These are phyloP conservation scores for Drosophila cognata DNA, from an alignment of 2,888 invertebrate genomes.

Conservation along the genomic window DNA sequence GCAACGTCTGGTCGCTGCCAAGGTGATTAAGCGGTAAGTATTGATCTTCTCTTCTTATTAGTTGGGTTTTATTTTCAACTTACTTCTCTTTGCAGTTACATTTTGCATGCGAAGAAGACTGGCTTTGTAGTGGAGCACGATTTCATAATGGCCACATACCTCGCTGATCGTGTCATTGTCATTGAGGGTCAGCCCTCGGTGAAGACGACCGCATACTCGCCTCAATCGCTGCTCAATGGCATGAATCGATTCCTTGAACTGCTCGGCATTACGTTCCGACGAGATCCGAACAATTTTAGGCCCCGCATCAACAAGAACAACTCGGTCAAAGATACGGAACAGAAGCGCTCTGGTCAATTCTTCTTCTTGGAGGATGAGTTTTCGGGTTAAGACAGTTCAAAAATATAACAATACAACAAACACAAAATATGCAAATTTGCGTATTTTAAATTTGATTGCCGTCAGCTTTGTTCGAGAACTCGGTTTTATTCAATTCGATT, in stretches of 20 bases:
- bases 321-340: constrained; percentile 99
- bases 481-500: constrained; percentile 34
- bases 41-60: fast-evolving
- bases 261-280: constrained; percentile 98
- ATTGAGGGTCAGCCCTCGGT: constrained; percentile 98
- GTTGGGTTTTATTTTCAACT: neutral
- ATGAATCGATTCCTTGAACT: constrained; percentile 99
- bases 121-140: constrained; percentile 99
- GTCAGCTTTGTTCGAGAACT: constrained; percentile 46
- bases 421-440: constrained; percentile 27
- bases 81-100: constrained; percentile 88
- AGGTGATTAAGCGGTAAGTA: constrained; percentile 97
- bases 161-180: constrained; percentile 99
- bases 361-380: constrained; percentile 97
- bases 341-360: constrained; percentile 98
- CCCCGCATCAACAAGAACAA: constrained; percentile 98
- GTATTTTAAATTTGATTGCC: constrained; percentile 43
- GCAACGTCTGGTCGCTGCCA: constrained; percentile 99
- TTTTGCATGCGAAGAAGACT: constrained; percentile 99
- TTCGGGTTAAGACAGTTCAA: constrained; percentile 36
- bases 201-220: constrained; percentile 94
- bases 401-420: constrained; percentile 2
- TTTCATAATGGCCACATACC: constrained; percentile 99
- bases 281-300: constrained; percentile 99
- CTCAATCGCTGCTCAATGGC: constrained; percentile 96